Conservation (phyloP, 2,113 vertebrate species). For the Sorex araneus region DNA sequence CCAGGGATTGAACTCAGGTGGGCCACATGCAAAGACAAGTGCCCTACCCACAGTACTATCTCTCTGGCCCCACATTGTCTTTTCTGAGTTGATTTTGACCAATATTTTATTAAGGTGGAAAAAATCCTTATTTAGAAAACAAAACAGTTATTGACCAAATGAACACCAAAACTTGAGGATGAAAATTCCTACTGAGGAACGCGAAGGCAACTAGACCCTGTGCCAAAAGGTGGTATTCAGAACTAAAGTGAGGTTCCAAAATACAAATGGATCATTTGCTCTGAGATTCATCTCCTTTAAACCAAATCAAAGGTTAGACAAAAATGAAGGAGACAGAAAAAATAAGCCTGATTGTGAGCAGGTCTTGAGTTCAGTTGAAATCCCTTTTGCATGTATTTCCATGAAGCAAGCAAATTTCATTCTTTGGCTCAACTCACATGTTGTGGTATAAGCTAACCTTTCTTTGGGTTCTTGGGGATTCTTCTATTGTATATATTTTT, state of each 20-base stretch:
- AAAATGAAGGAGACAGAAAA: neutral
- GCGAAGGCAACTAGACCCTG: neutral
- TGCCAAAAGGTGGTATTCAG: neutral
- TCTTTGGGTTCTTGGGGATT: neutral
- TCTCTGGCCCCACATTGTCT: no score
- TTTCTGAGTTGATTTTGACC: neutral
- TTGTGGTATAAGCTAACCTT: neutral
- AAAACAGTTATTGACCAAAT: conserved; percentile 1
- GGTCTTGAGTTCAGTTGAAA: neutral
- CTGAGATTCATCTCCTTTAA: conserved; percentile 25
- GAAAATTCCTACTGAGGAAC: neutral
- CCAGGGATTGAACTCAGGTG: no score
- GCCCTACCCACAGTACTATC: no score
- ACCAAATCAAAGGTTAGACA: neutral
- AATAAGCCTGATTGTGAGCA: neutral
- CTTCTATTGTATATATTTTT: neutral
- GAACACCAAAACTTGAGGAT: neutral
- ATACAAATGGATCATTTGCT: neutral
- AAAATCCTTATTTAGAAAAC: neutral
- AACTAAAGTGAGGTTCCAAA: neutral
- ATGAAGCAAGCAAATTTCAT: neutral
- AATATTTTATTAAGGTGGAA: conserved; percentile 37
- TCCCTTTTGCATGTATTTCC: neutral
- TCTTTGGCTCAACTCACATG: neutral
- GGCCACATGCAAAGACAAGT: no score